Evolutionary conservation across 2,888 invertebrate species (phyloP).

Genomic region (Tineola bisselliella): DNA sequence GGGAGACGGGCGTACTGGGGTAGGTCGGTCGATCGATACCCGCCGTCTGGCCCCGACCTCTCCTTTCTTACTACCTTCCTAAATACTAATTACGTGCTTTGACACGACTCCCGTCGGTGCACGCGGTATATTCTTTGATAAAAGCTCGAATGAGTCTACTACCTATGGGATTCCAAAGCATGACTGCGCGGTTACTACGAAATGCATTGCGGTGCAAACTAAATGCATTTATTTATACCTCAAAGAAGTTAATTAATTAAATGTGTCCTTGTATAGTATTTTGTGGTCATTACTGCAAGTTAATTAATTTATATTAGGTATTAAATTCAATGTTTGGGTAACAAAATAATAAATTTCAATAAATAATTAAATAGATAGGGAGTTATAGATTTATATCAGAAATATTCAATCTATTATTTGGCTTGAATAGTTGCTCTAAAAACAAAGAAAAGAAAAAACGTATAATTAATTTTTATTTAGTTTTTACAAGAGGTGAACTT

Average conservation of each 20-base stretch:
- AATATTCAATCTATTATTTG: too few relatives aligned
- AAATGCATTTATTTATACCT: neutral
- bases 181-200: neutral
- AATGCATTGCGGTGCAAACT: neutral
- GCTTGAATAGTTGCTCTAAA: too few relatives aligned
- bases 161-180: neutral
- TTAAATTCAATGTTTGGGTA: too few relatives aligned
- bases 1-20: constrained; percentile 38
- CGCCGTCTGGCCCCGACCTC: constrained; percentile 72
- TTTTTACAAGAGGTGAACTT: too few relatives aligned
- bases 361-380: too few relatives aligned
- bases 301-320: too few relatives aligned
- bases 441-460: too few relatives aligned
- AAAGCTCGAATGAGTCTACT: neutral
- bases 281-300: too few relatives aligned
- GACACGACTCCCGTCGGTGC: constrained; percentile 34
- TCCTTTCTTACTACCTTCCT: constrained; percentile 68
- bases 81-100: constrained; percentile 70
- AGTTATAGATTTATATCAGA: too few relatives aligned
- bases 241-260: neutral
- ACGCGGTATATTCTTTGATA: neutral
- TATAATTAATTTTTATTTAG: too few relatives aligned
- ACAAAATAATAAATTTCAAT: too few relatives aligned
- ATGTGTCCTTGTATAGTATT: neutral
- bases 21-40: constrained; percentile 73